phyloP scores from a whole-genome alignment of 2,888 invertebrate species.

The Magallana nippona region DNA sequence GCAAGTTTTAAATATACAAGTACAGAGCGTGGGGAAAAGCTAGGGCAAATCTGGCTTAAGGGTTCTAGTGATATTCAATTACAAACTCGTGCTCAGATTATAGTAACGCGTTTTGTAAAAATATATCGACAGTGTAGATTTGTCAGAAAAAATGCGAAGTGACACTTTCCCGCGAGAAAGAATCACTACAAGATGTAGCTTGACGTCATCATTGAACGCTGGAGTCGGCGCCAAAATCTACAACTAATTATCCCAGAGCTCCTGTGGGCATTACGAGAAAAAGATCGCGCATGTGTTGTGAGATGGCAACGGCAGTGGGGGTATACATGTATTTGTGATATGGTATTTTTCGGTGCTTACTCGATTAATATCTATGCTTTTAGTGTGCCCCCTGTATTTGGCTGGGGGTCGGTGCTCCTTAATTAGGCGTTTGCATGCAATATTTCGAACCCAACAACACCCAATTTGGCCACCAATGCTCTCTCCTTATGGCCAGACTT shows the following conservation, averaged over 20 bases:
- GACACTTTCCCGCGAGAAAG: constrained; percentile 17
- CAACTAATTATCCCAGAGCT: constrained; percentile 11
- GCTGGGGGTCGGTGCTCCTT: no score
- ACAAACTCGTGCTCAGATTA: background rate
- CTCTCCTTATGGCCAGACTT: no score
- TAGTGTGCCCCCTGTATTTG: background rate
- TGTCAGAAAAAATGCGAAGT: constrained; percentile 31
- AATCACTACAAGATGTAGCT: constrained; percentile 29
- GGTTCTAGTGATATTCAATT: background rate
- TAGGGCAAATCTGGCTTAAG: background rate
- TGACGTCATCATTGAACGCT: constrained; percentile 23
- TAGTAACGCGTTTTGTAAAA: constrained; percentile 19
- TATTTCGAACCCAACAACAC: no score
- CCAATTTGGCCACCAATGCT: no score
- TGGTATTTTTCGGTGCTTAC: constrained; percentile 15
- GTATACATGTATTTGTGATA: background rate
- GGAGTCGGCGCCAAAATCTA: constrained; percentile 28
- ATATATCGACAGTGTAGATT: background rate
- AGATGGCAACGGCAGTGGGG: background rate
- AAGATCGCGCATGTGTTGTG: background rate
- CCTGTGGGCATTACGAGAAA: constrained; percentile 28
- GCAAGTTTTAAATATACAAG: no score
- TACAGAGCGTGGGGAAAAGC: background rate
- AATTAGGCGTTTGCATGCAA: no score
- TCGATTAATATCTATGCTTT: background rate